These are phyloP conservation scores for Hemicordylus capensis DNA, from an alignment of 2,113 vertebrate genomes.

Conservation along the genomic window DNA sequence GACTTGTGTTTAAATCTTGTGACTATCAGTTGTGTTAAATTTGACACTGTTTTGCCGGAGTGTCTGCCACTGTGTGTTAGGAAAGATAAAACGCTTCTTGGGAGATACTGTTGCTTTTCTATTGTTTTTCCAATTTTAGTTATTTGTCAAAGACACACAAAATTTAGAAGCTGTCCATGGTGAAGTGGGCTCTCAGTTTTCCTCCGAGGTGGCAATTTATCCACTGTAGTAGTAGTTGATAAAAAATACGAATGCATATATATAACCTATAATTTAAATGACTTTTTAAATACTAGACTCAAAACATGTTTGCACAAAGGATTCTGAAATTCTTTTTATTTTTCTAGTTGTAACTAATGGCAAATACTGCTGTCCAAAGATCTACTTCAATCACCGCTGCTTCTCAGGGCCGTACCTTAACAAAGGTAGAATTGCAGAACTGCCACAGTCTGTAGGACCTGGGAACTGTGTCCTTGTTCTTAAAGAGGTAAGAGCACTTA, in stretches of 20 bases:
- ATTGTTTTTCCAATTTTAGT: background rate
- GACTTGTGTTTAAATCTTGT: background rate
- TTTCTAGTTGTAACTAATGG: conserved; percentile 84
- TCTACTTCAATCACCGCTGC: conserved; percentile 98
- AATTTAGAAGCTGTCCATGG: background rate
- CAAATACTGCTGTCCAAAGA: conserved; percentile 96
- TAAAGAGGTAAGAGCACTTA: conserved; percentile 87
- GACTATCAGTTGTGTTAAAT: background rate
- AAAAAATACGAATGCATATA: background rate
- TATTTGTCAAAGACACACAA: background rate
- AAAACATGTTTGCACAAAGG: background rate
- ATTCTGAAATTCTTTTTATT: conserved; percentile 42
- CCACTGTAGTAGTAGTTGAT: background rate
- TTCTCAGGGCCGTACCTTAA: conserved; percentile 98
- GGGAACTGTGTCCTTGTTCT: conserved; percentile 96
- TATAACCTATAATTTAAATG: background rate
- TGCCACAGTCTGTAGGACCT: conserved; percentile 96
- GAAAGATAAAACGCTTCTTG: background rate
- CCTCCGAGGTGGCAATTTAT: background rate
- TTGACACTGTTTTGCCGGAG: background rate
- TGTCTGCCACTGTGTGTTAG: background rate
- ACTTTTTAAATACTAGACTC: background rate
- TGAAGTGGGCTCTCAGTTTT: too few relatives aligned
- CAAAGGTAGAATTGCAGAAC: conserved; percentile 96
- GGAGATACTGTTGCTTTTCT: background rate